Evolutionary conservation across 2,888 invertebrate species (phyloP), one percentile per base, ranked within the genome.

Genomic region (Dione juno): DNA sequence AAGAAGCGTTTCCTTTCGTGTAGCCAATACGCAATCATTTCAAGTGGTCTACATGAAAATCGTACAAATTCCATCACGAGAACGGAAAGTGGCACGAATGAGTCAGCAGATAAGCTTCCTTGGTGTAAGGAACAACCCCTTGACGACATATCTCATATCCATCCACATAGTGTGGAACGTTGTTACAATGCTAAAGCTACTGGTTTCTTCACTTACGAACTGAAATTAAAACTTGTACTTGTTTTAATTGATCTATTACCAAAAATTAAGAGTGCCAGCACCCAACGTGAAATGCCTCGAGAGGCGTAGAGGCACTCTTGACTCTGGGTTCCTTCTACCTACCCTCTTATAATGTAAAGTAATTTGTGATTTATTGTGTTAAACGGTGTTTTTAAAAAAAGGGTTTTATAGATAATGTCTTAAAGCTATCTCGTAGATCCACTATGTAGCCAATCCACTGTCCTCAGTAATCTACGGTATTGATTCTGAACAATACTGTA

Each of bases 61-160:
- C 76, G 78, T 73, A 75, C 78, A 75, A 80, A 87, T 87, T 81
- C 85, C 80, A 74, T 79, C 87, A 87, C 86, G 86, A 83, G 84
- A 78, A 76, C 77, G 77, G 74, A 76, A 80, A 77, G 71, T 75
- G 72, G 79, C 77, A 78, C 77, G 79, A 78, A 81, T 79, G 74
- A 77, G 77, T 76, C 75, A 76, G 77, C 77, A 82, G 84, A 85
- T 84, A 85, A 84, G 83, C 79, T 76, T 67, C 81, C 64, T 45
- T 71, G 52, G 69, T 14, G n/a, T 21, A 66, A 65, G 52, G 41
- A 66, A 66, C 66, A 53, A 66, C 66, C 66, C 66, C 43, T 54
- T 66, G 6, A 16, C 9, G 66, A 53, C 41, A 28, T 53, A 66
- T 53, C 40, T 66, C 52, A 66, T 66, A 41, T 41, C 64, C 37